Base-by-base conservation (phyloP, 2,113 vertebrate genomes). In the Archilochus colubris region DNA sequence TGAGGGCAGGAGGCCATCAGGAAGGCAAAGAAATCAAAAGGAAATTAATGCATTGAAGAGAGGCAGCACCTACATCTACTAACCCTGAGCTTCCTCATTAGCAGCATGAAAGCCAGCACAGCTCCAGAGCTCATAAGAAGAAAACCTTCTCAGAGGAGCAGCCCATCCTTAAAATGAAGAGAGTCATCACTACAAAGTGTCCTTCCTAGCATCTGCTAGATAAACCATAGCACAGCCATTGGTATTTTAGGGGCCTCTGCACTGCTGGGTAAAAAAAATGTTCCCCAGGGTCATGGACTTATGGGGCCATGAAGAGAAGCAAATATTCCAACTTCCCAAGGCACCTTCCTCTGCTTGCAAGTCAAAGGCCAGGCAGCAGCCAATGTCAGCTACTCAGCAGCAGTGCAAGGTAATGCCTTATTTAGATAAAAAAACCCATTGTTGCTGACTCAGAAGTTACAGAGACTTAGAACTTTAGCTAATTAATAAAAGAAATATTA, bases 331-430 rank as follows among this genome's bases (percentile, higher is more conserved):
- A 58, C 38, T 85, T 76, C 67, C 46, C 33, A 59, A 51, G 38
- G 48, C 3, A 2, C 31, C 28, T 76, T 91, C 43, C 44, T 57
- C 82, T 46, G 66, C 77, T 28, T 10, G 57, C 28, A 76, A 73
- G 43, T 58, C 82, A 55, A 36, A 81, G 57, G 30, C 19, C 68
- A 62, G 1, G 4, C 66, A 59, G 74, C 54, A 85, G 74, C 54
- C 50, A 61, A 4, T 0, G 1, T 17, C 14, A 1, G 55, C 55
- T 70, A 19, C 33, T 72, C 66, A 21, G 8, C 2, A 1, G 53
- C 76, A 48, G 22, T 11, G 64, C 69, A 36, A 67, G 38, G 53
- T 38, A 48, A 91, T 2, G 10, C n/a, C 80, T 63, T 31, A 30
- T 40, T n/a, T 15, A 57, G 28, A 51, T 19, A 46, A 58, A 50